Evolutionary conservation across 1,140 invertebrate genomes (phyloP).

Genomic region (Polypedilum pembai): DNA sequence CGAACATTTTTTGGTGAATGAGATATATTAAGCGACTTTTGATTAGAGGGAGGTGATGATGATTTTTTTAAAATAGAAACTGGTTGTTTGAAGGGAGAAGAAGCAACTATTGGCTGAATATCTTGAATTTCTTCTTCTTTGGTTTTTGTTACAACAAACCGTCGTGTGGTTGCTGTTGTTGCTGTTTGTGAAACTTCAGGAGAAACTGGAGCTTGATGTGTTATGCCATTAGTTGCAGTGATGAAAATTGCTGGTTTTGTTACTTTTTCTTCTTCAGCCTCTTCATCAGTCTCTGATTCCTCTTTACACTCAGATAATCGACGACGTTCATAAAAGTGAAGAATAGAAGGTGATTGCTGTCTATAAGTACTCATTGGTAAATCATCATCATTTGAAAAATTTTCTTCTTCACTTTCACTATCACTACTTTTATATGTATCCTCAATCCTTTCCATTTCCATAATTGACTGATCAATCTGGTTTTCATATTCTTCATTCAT

Average conservation of each 20-base stretch:
- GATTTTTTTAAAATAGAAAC: constrained; percentile 38
- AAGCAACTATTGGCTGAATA: background rate
- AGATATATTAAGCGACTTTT: constrained; percentile 45
- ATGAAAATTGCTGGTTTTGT: constrained; percentile 27
- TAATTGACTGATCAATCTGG: background rate
- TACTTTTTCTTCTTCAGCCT: constrained; percentile 38
- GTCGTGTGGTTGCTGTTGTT: constrained; percentile 35
- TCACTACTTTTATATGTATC: background rate
- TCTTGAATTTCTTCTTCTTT: constrained; percentile 36
- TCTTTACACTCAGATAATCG: constrained; percentile 71
- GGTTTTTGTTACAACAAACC: constrained; percentile 41
- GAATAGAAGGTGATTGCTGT: constrained; percentile 37
- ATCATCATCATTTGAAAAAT: background rate
- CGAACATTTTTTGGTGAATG: constrained; percentile 48
- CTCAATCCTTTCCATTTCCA: background rate
- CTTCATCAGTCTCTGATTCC: constrained; percentile 69
- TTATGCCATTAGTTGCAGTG: constrained; percentile 21
- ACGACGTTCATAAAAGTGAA: constrained; percentile 55
- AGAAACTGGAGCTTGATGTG: constrained; percentile 22
- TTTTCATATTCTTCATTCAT: constrained; percentile 1
- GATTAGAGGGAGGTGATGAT: constrained; percentile 35
- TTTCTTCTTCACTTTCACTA: background rate
- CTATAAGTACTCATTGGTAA: background rate
- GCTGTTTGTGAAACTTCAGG: constrained; percentile 33
- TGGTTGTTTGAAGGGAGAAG: constrained; percentile 42